These are phyloP conservation scores for rabbit (Oryctolagus cuniculus) DNA, from an alignment of 2,113 vertebrate genomes.

Conservation along the genomic window mOryCun1.1 NC_091451.1:14127501-14128000, in stretches of 20 bases:
- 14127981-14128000: no score
- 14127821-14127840: neutral
- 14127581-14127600: no score
- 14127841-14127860: conserved; percentile 17
- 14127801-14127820: neutral
- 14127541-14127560: no score
- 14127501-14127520: no score
- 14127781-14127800: neutral
- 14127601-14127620: neutral
- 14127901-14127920: neutral
- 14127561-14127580: no score
- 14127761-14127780: neutral
- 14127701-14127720: neutral
- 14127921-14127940: no score
- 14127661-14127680: neutral
- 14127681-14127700: neutral
- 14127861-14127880: neutral
- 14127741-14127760: neutral
- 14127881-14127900: neutral
- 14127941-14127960: no score
- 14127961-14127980: no score
- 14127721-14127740: conserved; percentile 36
- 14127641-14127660: neutral
- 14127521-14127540: no score
- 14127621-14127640: neutral